Base-by-base conservation (phyloP, 2,888 invertebrate species). In the Cenopis cana region DNA sequence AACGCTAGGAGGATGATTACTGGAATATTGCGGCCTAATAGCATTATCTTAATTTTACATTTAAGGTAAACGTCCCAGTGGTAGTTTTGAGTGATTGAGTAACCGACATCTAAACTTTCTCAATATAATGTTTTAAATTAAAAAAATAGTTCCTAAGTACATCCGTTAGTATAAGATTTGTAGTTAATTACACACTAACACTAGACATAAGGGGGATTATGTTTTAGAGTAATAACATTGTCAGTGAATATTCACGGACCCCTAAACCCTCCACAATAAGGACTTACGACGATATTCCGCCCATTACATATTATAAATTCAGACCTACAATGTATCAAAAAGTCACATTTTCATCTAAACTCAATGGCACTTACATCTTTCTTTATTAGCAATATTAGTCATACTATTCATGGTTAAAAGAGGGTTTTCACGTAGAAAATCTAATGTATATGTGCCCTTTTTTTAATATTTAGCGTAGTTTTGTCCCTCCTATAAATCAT, bases 401-500 rank as follows among this genome's bases (percentile, higher is more conserved):
- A n/a, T 33, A 33, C 9, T 41, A 41, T 14, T 6, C 14, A 10
- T 18, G 20, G 2, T n/a, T 36, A n/a, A 59, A 60, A 68, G 38
- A 12, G 17, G 20, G 10, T 54, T 18, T 41, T 60, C 38, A 29
- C 41, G 33, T 55, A n/a, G 6, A 55, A 50, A 20, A 49, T 52
- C 50, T 41, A 12, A n/a, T 14, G 24, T 38, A 38, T 20, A 38
- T 41, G 50, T n/a, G 52, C n/a, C 29, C 52, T 65, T 65, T 46
- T n/a, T 41, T 10, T 29, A 12, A 5, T 29, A 33, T 11, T 18
- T 46, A 67, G 10, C 41, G 33, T 33, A 56, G 38, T 54, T 38
- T 24, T 17, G 66, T 59, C 52, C 69, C 33, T 52, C 36, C 41
- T 10, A 69, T 69, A 69, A 69, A 69, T 69, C 69, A 65, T 57